Percentiles rank a stretch among this genome's conserved stretches.
Evolutionary conservation across 1,140 invertebrate species (phyloP).

Genomic region (Homalodisca vitripennis): DNA sequence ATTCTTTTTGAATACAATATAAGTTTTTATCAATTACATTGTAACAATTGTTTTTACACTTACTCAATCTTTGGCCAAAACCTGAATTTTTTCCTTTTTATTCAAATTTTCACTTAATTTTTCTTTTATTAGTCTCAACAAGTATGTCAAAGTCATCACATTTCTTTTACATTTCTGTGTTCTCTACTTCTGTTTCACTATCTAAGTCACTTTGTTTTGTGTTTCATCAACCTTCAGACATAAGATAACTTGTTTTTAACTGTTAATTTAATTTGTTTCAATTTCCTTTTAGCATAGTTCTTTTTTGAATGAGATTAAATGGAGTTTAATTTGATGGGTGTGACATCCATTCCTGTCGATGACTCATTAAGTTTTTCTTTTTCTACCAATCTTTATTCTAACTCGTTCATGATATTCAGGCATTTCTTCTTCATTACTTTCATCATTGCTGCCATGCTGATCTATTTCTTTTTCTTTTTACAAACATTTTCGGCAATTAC

Average conservation of each 20-base stretch:
- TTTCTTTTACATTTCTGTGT: not conserved
- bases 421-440: not conserved
- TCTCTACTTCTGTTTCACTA: not conserved
- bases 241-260: not conserved
- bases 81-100: not conserved
- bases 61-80: too few relatives aligned
- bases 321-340: not conserved
- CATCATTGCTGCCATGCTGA: too few relatives aligned
- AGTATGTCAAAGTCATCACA: not conserved
- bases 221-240: not conserved
- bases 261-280: not conserved
- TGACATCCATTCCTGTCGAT: not conserved
- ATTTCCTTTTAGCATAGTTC: not conserved
- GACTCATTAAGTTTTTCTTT: conserved; percentile 3
- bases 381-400: not conserved
- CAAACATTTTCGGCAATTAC: not conserved
- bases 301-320: not conserved
- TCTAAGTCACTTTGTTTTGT: not conserved
- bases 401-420: not conserved
- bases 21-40: conserved; percentile 2
- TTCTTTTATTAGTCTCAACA: not conserved
- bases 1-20: not conserved
- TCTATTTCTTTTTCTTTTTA: not conserved
- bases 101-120: not conserved
- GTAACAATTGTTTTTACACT: not conserved